phyloP scores from a whole-genome alignment of 1,140 invertebrate species.

The Papilio xuthus region DNA sequence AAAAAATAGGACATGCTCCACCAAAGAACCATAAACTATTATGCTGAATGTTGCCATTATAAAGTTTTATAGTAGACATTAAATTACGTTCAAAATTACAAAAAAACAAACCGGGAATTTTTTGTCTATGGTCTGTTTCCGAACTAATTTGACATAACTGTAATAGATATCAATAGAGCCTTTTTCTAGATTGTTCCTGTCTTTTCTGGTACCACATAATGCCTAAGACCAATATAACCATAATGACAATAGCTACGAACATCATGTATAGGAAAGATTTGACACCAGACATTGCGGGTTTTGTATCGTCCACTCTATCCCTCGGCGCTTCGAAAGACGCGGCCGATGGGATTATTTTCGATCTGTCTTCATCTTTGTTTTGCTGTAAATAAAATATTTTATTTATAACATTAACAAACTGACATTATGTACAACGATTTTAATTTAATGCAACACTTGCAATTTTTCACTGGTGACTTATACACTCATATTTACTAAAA shows the following conservation, averaged over 20 bases:
- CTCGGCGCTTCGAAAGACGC: constrained; percentile 91
- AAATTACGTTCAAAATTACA: not conserved
- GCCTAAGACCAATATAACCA: constrained; percentile 91
- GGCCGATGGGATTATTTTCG: constrained; percentile 90
- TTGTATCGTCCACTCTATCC: constrained; percentile 94
- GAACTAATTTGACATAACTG: not conserved
- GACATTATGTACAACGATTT: no score
- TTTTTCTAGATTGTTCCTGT: constrained; percentile 93
- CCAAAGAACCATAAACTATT: not conserved
- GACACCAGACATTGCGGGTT: constrained; percentile 91
- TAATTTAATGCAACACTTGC: no score
- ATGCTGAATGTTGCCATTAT: constrained; percentile 10
- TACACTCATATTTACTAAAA: no score
- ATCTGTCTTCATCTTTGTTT: constrained; percentile 86
- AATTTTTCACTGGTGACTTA: no score
- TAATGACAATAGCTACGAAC: constrained; percentile 88
- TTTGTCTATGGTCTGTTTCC: not conserved
- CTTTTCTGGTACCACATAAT: constrained; percentile 96
- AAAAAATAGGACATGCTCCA: constrained; percentile 10
- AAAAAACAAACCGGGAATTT: constrained; percentile 13
- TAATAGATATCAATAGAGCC: constrained; percentile 88
- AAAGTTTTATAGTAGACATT: not conserved
- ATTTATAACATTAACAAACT: not conserved
- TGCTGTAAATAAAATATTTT: constrained; percentile 78
- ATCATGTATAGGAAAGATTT: constrained; percentile 95